phyloP scores from a whole-genome alignment of 2,113 vertebrate genomes.

The Ophthalmotilapia sp. region DNA sequence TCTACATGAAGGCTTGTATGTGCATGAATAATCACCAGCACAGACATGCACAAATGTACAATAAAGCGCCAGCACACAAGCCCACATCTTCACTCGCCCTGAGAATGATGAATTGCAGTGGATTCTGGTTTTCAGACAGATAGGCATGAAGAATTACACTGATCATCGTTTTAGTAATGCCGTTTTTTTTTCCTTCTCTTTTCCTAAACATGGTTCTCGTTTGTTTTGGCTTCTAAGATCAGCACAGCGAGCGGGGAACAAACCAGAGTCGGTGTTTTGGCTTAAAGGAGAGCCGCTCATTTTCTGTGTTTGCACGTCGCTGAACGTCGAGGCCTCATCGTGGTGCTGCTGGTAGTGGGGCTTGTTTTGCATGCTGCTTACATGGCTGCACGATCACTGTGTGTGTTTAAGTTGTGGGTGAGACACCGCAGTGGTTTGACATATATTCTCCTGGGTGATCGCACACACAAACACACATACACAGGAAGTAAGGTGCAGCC shows the following conservation, averaged over 20 bases:
- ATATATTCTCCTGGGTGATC: conserved; percentile 38
- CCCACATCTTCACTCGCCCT: not conserved
- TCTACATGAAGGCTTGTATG: not conserved
- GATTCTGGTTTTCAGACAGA: conserved; percentile 19
- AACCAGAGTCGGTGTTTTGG: not conserved
- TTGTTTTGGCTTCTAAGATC: conserved; percentile 18
- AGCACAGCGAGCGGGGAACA: not conserved
- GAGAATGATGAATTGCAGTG: conserved; percentile 2
- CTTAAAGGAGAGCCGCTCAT: not conserved
- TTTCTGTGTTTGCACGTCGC: conserved; percentile 9
- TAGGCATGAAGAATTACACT: not conserved
- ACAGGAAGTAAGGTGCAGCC: conserved; percentile 45
- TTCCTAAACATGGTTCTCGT: not conserved
- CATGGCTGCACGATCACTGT: not conserved
- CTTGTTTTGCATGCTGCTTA: conserved; percentile 8
- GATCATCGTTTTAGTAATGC: conserved; percentile 10
- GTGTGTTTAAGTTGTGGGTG: conserved; percentile 36
- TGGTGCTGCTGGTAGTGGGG: not conserved
- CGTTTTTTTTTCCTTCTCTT: fast-evolving
- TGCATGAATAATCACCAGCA: conserved; percentile 18
- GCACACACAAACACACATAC: not conserved
- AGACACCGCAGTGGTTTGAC: conserved; percentile 45
- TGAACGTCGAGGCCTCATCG: not conserved
- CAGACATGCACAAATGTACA: conserved; percentile 11
- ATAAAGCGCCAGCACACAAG: conserved; percentile 37